Percentiles rank a stretch among this genome's conserved stretches.
phyloP scores from a whole-genome alignment of 2,888 invertebrate genomes.

The Orchesellides sinensis region DNA sequence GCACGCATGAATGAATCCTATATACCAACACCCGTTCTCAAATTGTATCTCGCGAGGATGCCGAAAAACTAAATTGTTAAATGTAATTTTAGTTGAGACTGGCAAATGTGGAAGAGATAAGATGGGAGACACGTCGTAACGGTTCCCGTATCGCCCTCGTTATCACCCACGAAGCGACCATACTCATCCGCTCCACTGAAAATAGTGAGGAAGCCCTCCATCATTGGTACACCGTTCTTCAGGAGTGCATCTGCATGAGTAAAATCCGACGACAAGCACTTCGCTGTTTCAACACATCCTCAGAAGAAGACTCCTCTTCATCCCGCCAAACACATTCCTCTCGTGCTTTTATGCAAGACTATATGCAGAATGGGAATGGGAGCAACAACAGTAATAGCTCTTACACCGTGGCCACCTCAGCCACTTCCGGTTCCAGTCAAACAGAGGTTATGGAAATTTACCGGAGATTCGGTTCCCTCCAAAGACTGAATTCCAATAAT shows the following conservation, averaged over 20 bases:
- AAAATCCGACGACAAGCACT: slow-evolving; percentile 82
- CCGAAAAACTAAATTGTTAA: too few species aligned
- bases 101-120: slow-evolving; percentile 82
- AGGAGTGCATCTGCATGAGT: slow-evolving; percentile 82
- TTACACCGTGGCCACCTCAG: slow-evolving; percentile 51
- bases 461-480: slow-evolving; percentile 30
- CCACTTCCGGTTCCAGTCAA: slow-evolving; percentile 37
- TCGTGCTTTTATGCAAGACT: slow-evolving; percentile 6
- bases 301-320: slow-evolving; percentile 53
- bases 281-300: slow-evolving; percentile 78
- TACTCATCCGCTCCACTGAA: slow-evolving; percentile 78
- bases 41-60: too few species aligned
- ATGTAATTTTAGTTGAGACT: slow-evolving; percentile 78
- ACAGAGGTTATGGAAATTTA: slow-evolving; percentile 56
- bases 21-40: slow-evolving; percentile 71
- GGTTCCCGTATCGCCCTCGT: slow-evolving; percentile 81
- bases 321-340: neutral
- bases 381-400: slow-evolving; percentile 30
- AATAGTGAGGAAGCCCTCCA: slow-evolving; percentile 79
- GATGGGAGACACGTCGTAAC: slow-evolving; percentile 83
- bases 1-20: slow-evolving; percentile 75
- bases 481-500: neutral
- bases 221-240: slow-evolving; percentile 83
- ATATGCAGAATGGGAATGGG: slow-evolving; percentile 5
- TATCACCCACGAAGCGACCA: slow-evolving; percentile 77